A percentile compares a stretch with the other conserved stretches of the same genome.
phyloP scores from a whole-genome alignment of 2,113 vertebrate genomes.

The Phodopus roborovskii region DNA sequence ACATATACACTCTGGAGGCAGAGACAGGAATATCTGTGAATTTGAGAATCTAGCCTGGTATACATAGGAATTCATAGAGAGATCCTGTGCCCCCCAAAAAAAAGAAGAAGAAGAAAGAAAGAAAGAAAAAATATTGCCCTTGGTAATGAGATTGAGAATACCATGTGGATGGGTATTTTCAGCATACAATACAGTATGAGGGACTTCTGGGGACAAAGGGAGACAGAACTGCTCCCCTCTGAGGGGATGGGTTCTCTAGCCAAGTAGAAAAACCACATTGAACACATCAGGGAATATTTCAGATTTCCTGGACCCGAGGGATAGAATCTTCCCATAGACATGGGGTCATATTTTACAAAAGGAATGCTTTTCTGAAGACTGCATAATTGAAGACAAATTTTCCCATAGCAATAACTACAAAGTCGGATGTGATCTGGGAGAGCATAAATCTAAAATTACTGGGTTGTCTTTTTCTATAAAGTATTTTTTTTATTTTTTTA shows the following conservation, averaged over 20 bases:
- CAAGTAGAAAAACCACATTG: neutral
- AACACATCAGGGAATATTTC: neutral
- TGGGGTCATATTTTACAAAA: conserved; percentile 51
- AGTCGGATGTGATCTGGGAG: conserved; percentile 13
- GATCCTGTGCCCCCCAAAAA: neutral
- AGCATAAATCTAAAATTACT: conserved; percentile 62
- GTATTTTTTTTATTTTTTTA: conserved; percentile 40
- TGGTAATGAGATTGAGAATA: neutral
- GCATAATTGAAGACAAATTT: conserved; percentile 61
- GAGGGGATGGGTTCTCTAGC: neutral
- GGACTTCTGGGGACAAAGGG: neutral
- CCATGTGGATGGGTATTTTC: neutral
- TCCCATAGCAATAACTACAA: conserved; percentile 43
- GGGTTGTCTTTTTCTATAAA: conserved; percentile 35
- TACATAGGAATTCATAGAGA: neutral
- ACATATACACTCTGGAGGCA: neutral
- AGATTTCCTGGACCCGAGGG: neutral
- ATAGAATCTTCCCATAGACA: conserved; percentile 11
- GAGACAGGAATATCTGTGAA: neutral
- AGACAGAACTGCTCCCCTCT: neutral
- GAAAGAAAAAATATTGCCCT: too few species aligned
- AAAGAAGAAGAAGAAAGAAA: neutral
- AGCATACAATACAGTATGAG: neutral
- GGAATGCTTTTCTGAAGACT: conserved; percentile 37
- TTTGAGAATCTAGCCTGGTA: neutral